Base-by-base conservation (phyloP, 2,888 invertebrate species). In the Hypercompe scribonia region DNA sequence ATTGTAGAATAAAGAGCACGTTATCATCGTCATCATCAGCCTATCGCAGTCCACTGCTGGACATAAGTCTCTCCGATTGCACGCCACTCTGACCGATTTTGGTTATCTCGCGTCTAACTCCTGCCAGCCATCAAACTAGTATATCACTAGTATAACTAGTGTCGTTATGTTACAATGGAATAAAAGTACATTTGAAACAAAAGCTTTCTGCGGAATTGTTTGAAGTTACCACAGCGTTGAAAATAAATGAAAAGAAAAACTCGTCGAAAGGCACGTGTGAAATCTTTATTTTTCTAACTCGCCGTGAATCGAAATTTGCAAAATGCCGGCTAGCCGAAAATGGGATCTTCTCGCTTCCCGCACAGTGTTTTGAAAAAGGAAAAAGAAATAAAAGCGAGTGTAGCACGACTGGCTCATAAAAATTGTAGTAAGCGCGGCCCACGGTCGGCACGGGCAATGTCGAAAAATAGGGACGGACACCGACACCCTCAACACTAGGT, bases 371-470 rank as follows among this genome's bases (percentile, higher is more conserved):
- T 87, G 80, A 74, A 87, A 73, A 86, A 87, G 87, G 84, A 86
- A 87, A 90, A 89, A 87, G 88, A 85, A 87, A 84, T 88, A 87
- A 86, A 85, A 84, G 78, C 63, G 80, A 75, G 81, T 78, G 83
- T 80, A 83, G 86, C 84, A 84, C 87, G 89, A 85, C 84, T 74
- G 87, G 88, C 90, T 93, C 93, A 94, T 95, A 91, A 94, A 94
- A 92, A 86, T 93, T 95, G 91, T 92, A 93, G 86, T 84, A 82
- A 80, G 82, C 84, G 82, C 84, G 83, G 86, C 82, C 87, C 83
- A 79, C 83, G 80, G 81, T 80, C 80, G 84, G 79, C 79, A 78
- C 84, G 86, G 88, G 87, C 90, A 89, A 90, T 88, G 89, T 84
- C 85, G 86, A 86, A 89, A 82, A 90, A 90, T 86, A 83, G 80